Base-by-base conservation (phyloP, 2,113 vertebrate genomes). In the Procavia capensis region DNA sequence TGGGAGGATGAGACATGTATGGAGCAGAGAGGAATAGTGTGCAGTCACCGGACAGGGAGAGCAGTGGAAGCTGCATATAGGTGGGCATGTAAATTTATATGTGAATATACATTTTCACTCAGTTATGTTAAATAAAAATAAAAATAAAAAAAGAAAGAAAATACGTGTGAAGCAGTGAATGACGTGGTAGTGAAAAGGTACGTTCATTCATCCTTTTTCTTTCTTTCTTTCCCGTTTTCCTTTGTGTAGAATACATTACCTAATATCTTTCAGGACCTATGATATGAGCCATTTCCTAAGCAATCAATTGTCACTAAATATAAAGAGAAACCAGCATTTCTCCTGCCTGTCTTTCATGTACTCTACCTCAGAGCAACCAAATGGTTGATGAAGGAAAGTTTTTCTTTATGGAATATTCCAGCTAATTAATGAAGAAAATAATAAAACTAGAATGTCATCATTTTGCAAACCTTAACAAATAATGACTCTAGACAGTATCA, bases 351-450 rank as follows among this genome's bases (percentile, higher is more conserved):
- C 76, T 85, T 63, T 93, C 45, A 86, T 22, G 34, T 36, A 63
- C 45, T 10, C 63, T 74, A 59, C 14, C 9, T 79, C 45, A 20
- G 22, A 27, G 34, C 45, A 72, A 45, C n/a, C n/a, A 84, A n/a
- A 63, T 29, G 11, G 29, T 80, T 96, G 47, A 57, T 34, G 54
- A 68, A 29, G 34, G 85, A 68, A 85, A 59, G 3, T 87, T 76
- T 94, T 50, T 79, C 59, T 76, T 64, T 76, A n/a, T 68, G 63
- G n/a, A 87, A 61, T 11, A 50, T 41, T 54, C 41, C 34, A 50
- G 8, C 85, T 92, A 84, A 82, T 91, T 91, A 87, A 76, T 72
- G 39, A 93, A 94, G 75, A 93, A 50, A 91, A 63, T 3, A 4
- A 76, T 34, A 59, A 41, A 66, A 85, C 95, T 91, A 82, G 47